phyloP scores from a whole-genome alignment of 2,113 vertebrate species.

The Colius striatus region DNA sequence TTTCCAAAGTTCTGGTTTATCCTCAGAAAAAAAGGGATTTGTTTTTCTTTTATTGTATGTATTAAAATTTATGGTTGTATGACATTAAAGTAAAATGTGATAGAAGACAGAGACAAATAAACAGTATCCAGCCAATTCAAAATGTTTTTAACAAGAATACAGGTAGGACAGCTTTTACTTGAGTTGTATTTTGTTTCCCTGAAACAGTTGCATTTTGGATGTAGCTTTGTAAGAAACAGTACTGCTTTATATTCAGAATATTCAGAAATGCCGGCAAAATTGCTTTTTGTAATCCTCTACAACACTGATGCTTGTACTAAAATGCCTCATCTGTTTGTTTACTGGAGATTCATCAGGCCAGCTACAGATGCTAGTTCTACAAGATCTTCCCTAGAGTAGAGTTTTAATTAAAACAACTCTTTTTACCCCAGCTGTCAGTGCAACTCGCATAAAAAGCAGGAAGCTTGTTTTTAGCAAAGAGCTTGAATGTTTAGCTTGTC shows the following conservation, averaged over 20 bases:
- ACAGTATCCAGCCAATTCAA: neutral
- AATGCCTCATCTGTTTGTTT: constrained; percentile 23
- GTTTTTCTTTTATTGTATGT: neutral
- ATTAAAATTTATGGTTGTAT: neutral
- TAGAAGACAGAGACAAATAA: neutral
- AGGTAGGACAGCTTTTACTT: neutral
- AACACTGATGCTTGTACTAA: constrained; percentile 7
- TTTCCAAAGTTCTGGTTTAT: neutral
- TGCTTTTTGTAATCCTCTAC: constrained; percentile 28
- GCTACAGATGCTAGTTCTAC: constrained; percentile 62
- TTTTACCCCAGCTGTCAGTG: constrained; percentile 54
- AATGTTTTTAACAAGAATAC: neutral
- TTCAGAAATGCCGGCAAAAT: constrained; percentile 31
- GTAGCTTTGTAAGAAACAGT: neutral
- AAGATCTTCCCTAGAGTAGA: constrained; percentile 54
- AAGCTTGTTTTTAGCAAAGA: neutral
- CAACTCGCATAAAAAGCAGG: neutral
- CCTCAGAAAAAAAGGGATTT: neutral
- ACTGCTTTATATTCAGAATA: constrained; percentile 32
- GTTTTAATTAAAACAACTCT: constrained; percentile 68
- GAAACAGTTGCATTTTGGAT: neutral
- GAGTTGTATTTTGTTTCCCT: neutral
- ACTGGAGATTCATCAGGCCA: constrained; percentile 38
- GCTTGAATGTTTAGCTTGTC: neutral
- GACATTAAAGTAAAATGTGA: neutral